Conservation (phyloP, 2,113 vertebrate genomes). For the Physeter macrocephalus region DNA sequence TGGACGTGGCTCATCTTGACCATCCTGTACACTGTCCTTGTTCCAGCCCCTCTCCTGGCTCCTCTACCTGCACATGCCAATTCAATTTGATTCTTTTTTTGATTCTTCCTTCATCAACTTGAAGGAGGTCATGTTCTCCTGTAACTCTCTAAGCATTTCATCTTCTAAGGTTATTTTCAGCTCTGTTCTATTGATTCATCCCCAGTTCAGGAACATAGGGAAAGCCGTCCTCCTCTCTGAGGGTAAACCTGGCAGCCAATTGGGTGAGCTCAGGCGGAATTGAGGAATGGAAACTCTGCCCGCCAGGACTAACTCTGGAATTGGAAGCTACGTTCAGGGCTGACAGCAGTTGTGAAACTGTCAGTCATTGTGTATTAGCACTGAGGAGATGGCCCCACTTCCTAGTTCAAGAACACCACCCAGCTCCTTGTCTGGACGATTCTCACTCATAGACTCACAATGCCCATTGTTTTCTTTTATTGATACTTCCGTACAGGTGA, state of each 20-base stretch:
- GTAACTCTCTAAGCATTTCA: neutral
- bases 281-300: neutral
- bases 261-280: neutral
- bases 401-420: neutral
- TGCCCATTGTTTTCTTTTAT: neutral
- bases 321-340: neutral
- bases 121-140: neutral
- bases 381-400: neutral
- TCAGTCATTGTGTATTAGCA: neutral
- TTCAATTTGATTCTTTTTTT: neutral
- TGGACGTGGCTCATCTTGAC: neutral
- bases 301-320: neutral
- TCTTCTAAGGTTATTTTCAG: neutral
- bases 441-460: neutral
- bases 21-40: rapidly evolving
- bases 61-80: neutral
- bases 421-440: neutral
- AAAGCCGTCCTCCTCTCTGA: neutral
- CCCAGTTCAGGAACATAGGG: neutral
- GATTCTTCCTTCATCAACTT: neutral
- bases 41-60: neutral
- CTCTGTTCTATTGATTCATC: neutral
- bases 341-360: neutral
- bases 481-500: neutral
- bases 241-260: neutral